These are phyloP conservation scores for Trichopria drosophilae DNA, from an alignment of 2,888 invertebrate species.

Conservation along the genomic window DNA sequence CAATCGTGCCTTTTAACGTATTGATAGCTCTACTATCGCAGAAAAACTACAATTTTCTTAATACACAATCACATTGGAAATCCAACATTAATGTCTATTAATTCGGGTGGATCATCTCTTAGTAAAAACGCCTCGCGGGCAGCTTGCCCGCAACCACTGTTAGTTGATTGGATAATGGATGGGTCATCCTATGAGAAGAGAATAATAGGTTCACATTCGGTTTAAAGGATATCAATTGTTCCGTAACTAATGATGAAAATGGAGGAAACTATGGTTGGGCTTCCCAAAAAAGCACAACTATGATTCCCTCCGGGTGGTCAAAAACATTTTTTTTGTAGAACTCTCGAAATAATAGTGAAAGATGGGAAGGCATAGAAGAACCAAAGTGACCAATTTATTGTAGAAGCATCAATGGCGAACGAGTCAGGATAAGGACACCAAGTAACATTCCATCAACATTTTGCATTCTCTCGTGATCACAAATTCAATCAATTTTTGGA, in stretches of 20 bases:
- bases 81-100: no score
- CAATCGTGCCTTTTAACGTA: no score
- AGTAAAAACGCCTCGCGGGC: no score
- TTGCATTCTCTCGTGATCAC: constrained; percentile 24
- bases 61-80: no score
- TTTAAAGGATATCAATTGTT: constrained; percentile 13
- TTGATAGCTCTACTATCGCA: neutral
- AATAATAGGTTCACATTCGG: constrained; percentile 10
- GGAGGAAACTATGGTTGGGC: constrained; percentile 21
- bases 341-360: constrained; percentile 14
- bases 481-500: constrained; percentile 30
- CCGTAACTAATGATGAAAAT: constrained; percentile 5
- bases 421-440: constrained; percentile 22
- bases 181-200: constrained; percentile 17
- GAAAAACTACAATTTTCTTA: no score
- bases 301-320: constrained; percentile 21
- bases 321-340: constrained; percentile 17
- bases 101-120: no score
- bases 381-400: constrained; percentile 16
- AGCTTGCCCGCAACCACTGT: no score
- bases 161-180: constrained; percentile 14
- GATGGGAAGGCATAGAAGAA: constrained; percentile 28
- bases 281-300: constrained; percentile 27
- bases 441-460: constrained; percentile 18
- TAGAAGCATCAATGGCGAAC: constrained; percentile 26